Evolutionary conservation across 2,888 invertebrate species (phyloP), one percentile per base, ranked within the genome.

Genomic region (Ornithoptera priamus): DNA sequence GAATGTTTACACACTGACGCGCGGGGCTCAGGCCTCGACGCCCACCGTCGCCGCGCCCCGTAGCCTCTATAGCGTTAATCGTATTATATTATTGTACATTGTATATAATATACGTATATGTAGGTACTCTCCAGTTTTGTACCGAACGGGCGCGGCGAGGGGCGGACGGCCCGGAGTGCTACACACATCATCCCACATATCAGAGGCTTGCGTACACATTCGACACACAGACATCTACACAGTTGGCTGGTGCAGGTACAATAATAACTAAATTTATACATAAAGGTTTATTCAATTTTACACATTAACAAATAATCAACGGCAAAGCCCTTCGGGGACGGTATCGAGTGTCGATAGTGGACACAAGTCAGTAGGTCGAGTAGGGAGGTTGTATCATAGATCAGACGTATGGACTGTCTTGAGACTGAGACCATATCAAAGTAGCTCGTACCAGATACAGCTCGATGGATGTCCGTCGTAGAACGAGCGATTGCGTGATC

Each of bases 361-460:
- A 85, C 87, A 83, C 88, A 85, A 87, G 88, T 84, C 85, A 84
- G 87, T 90, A 90, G 91, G 85, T 89, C 86, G 90, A 87, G 85
- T 89, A 91, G 90, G 88, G 85, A 87, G 86, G 88, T 86, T 87
- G 90, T 90, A 90, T 87, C 85, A 88, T 90, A 90, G 89, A 84
- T 82, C 89, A 88, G 90, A 86, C 85, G 89, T 86, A 82, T 83
- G 90, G 88, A 89, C 86, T 89, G 89, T 92, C 91, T 91, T 90
- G 92, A 92, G 92, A 91, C 92, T 92, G 92, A 92, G 90, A 85
- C 91, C 92, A 92, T 92, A 92, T 91, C 92, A 91, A 85, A 84
- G 86, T 90, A 89, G 89, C 84, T 85, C 85, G 86, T 87, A 86
- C 83, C 78, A 75, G 73, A 73, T 65, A 72, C 64, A 68, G 81